Evolutionary conservation across 2,113 vertebrate genomes (phyloP).

Genomic region (Sceloporus undulatus): DNA sequence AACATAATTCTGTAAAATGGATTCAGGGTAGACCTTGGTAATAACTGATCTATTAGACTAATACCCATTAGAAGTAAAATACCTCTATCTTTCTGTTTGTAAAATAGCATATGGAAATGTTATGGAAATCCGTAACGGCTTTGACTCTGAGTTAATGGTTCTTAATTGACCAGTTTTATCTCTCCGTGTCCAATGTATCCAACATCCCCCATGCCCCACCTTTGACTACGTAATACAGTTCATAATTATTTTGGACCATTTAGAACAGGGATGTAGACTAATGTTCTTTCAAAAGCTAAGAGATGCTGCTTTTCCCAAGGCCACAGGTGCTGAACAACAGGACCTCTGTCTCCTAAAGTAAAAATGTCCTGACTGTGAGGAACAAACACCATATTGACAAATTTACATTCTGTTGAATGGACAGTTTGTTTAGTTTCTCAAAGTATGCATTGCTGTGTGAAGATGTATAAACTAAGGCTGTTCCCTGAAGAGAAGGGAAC

Average conservation of each 20-base stretch:
- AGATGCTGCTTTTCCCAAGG: constrained; percentile 14
- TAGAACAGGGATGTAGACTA: no score
- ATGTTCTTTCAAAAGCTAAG: background rate
- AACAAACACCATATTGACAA: constrained; percentile 20
- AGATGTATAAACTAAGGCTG: constrained; percentile 40
- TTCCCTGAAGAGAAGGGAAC: constrained; percentile 23
- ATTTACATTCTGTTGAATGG: constrained; percentile 42
- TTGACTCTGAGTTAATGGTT: background rate
- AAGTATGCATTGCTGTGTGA: constrained; percentile 49
- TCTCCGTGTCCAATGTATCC: background rate
- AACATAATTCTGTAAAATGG: background rate
- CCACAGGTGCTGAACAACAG: constrained; percentile 38
- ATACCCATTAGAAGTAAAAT: background rate
- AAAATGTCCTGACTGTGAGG: constrained; percentile 6
- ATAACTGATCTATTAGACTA: background rate
- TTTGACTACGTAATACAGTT: background rate
- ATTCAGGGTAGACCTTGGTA: background rate
- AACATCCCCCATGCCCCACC: no score
- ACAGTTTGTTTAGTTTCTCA: constrained; percentile 53
- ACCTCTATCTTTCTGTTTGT: background rate
- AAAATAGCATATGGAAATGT: background rate
- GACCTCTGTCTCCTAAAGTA: constrained; percentile 43
- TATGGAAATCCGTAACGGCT: background rate
- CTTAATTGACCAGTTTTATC: background rate
- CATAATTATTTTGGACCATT: background rate